Percentiles rank a stretch among this genome's conserved stretches.
phyloP scores from a whole-genome alignment of 2,797 vertebrate species.

The Parauchenoglanis punctatus region DNA sequence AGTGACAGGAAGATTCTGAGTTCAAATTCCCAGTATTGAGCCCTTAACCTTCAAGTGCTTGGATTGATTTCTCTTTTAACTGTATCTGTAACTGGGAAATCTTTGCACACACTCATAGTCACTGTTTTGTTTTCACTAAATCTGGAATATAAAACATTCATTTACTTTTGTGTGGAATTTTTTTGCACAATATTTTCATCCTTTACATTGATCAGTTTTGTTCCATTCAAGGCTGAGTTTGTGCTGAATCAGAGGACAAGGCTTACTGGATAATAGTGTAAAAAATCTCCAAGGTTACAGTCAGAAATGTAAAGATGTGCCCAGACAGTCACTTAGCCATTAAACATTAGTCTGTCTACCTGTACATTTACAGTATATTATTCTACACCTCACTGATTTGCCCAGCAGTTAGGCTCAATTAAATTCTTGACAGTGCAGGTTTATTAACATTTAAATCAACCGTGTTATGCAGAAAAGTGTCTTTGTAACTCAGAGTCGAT shows the following conservation, averaged over 20 bases:
- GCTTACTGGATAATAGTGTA: conserved; percentile 12
- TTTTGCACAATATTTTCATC: neutral
- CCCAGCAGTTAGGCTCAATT: neutral
- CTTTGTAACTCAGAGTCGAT: neutral
- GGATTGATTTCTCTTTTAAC: neutral
- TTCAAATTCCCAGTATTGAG: neutral
- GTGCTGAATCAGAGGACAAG: conserved; percentile 7
- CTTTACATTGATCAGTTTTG: neutral
- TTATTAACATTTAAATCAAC: neutral
- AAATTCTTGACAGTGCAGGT: neutral
- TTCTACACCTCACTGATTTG: neutral
- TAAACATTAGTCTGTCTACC: conserved; percentile 3
- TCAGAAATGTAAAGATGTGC: neutral
- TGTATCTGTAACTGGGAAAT: too few relatives aligned
- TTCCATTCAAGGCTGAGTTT: neutral
- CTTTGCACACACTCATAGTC: neutral
- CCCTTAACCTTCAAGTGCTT: neutral
- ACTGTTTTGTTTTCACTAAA: neutral
- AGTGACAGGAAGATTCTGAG: neutral
- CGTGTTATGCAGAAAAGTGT: neutral
- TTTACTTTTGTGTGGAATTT: neutral
- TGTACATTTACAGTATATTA: conserved; percentile 5
- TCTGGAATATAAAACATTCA: neutral
- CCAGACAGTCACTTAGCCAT: neutral
- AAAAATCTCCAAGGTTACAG: conserved; percentile 3